Evolutionary conservation across 2,888 invertebrate genomes (phyloP), one percentile per base, ranked within the genome.

Genomic region (Lymantria dispar): DNA sequence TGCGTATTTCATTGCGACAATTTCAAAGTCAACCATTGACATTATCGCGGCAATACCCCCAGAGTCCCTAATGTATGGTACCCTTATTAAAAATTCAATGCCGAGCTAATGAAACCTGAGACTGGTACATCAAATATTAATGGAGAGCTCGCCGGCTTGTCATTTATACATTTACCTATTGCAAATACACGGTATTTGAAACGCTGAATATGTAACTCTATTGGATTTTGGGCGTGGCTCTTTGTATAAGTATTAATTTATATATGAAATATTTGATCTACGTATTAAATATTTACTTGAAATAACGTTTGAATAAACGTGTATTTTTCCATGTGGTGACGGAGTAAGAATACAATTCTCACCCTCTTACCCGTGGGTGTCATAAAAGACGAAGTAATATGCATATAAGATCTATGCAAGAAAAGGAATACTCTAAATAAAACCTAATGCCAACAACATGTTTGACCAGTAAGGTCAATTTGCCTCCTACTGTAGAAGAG

Each of bases 11-110:
- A n/a, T 22, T 10, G 14, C 9, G 22, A 15, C 9, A 8, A 41
- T 15, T 41, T 30, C 40, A 38, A 43, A 48, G 38, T 30, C 31
- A 37, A 30, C 29, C 36, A 50, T 50, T 39, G 44, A 12, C 38
- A 41, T 43, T 43, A 48, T 42, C 29, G 14, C 30, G 8, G 15
- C 44, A 43, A 38, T 37, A 9, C 37, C 37, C n/a, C 30, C n/a
- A n/a, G 10, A 36, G 15, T 40, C 39, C 39, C 37, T 46, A 41
- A 56, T 57, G 64, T 52, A 50, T 31, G 42, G 41, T 55, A 47
- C 48, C 53, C 58, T 22, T 62, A 72, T 80, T 72, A 80, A 80
- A 74, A 64, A 77, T 82, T 77, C 74, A 80, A 44, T 12, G 36
- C 48, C 31, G 14, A 49, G 70, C 70, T 80, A 78, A 78, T 78